Percentiles rank a stretch among this genome's conserved stretches.
Evolutionary conservation across 2,797 vertebrate genomes (phyloP).

Genomic region (Pangasius macronema): DNA sequence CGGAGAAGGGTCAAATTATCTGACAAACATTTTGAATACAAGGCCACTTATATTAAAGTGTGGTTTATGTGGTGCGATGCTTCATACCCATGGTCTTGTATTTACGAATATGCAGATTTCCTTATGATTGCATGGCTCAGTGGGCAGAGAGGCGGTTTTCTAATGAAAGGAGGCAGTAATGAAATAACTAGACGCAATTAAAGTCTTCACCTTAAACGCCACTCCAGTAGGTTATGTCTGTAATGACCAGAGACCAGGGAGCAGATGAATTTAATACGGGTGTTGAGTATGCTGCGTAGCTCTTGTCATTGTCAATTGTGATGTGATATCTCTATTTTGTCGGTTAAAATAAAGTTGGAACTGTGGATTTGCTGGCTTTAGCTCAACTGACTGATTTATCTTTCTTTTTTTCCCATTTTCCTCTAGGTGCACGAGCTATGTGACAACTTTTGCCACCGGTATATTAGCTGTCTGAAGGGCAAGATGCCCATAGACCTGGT

Average conservation of each 20-base stretch:
- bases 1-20: not conserved
- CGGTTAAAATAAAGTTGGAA: slow-evolving; percentile 79
- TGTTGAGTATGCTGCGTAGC: slow-evolving; percentile 90
- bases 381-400: slow-evolving; percentile 65
- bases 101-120: slow-evolving; percentile 26
- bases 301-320: slow-evolving; percentile 99
- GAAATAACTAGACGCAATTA: slow-evolving; percentile 85
- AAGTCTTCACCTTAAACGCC: slow-evolving; percentile 94
- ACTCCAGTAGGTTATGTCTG: slow-evolving; percentile 85
- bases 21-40: not conserved
- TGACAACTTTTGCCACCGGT: slow-evolving; percentile 99
- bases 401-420: slow-evolving; percentile 67
- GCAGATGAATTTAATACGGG: slow-evolving; percentile 94
- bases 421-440: slow-evolving; percentile 97
- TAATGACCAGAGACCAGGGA: slow-evolving; percentile 88
- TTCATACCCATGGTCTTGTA: slow-evolving; percentile 12
- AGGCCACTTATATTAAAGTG: not conserved
- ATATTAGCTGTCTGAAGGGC: slow-evolving; percentile 99
- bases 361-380: slow-evolving; percentile 71
- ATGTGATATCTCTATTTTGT: slow-evolving; percentile 96
- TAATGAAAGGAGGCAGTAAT: slow-evolving; percentile 70
- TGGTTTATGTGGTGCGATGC: slow-evolving; percentile 6
- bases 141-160: slow-evolving; percentile 55
- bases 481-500: slow-evolving; percentile 99
- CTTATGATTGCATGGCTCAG: slow-evolving; percentile 50